These are phyloP conservation scores for Seladonia tumulorum DNA, from an alignment of 2,888 invertebrate species.

Conservation along the genomic window DNA sequence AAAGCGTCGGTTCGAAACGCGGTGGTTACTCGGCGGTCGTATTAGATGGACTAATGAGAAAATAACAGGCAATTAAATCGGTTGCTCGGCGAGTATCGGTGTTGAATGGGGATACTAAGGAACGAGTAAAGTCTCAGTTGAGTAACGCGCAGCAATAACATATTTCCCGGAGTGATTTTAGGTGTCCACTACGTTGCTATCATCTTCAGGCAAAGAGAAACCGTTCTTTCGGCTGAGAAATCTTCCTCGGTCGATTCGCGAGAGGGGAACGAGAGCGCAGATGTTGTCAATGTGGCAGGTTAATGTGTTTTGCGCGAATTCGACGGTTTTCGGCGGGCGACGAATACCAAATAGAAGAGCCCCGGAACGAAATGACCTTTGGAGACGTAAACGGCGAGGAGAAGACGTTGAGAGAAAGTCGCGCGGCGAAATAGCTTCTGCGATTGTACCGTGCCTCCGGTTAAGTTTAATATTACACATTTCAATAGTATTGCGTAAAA, in stretches of 20 bases:
- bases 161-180: not conserved
- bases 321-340: not conserved
- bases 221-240: not conserved
- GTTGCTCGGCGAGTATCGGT: not conserved
- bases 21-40: constrained; percentile 29
- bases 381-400: constrained; percentile 5
- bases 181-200: not conserved
- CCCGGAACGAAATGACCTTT: constrained; percentile 31
- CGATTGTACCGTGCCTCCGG: constrained; percentile 12
- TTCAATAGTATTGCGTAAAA: constrained; percentile 37
- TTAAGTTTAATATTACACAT: constrained; percentile 35
- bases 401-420: constrained; percentile 48
- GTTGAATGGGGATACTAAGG: not conserved
- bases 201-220: not conserved
- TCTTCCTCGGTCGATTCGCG: not conserved
- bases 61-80: constrained; percentile 48
- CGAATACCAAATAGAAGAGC: not conserved
- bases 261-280: not conserved
- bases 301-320: not conserved
- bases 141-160: not conserved
- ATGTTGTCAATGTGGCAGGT: not conserved
- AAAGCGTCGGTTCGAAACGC: constrained; percentile 35
- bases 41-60: constrained; percentile 57
- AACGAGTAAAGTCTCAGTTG: not conserved
- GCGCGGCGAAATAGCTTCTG: constrained; percentile 23